Conservation (phyloP, 2,113 vertebrate species). For the Morone chrysops region DNA sequence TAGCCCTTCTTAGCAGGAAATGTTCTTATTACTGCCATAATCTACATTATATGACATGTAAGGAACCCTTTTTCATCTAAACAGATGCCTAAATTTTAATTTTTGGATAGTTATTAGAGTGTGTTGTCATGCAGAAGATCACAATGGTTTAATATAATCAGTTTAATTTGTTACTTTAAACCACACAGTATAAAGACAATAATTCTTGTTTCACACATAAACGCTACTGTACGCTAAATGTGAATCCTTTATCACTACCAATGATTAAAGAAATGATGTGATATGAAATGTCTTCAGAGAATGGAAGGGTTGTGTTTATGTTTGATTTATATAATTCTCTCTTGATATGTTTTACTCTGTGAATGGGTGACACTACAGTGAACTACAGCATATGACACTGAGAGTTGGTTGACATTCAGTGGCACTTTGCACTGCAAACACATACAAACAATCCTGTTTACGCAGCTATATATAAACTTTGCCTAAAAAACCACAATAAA, state of each 20-base stretch:
- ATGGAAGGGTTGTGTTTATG: background rate
- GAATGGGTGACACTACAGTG: background rate
- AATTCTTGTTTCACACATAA: slow-evolving; percentile 40
- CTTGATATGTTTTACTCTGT: slow-evolving; percentile 17
- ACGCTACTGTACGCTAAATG: background rate
- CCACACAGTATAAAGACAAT: background rate
- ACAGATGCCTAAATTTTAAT: background rate
- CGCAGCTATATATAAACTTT: background rate
- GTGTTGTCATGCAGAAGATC: background rate
- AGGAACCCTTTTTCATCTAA: background rate
- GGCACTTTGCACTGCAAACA: slow-evolving; percentile 2
- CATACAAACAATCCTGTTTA: background rate
- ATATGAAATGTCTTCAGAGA: slow-evolving; percentile 19
- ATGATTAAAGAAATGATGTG: slow-evolving; percentile 5
- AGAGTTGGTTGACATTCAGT: background rate
- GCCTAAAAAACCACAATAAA: background rate
- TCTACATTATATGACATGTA: background rate
- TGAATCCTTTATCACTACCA: slow-evolving; percentile 7
- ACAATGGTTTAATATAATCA: background rate
- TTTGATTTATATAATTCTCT: slow-evolving; percentile 46
- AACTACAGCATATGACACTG: background rate
- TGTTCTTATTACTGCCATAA: background rate
- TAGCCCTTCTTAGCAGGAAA: background rate
- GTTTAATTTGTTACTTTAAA: slow-evolving; percentile 27
- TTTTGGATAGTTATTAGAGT: background rate